Base-by-base conservation (phyloP, 2,797 vertebrate genomes). In the Neoniphon sammara region DNA sequence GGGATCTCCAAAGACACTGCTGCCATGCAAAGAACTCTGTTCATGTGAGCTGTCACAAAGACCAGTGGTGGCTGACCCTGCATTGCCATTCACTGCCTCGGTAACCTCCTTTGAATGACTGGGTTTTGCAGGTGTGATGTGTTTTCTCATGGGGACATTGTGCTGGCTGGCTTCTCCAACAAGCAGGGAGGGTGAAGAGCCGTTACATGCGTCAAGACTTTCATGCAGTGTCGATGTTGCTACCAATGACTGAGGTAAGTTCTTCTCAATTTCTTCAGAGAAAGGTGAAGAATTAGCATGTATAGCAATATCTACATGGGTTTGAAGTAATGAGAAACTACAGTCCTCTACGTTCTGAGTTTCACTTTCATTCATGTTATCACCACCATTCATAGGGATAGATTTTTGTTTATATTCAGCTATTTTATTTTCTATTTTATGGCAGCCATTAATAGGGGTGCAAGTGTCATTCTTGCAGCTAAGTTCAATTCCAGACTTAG, bases 121-220 rank as follows among this genome's bases (percentile, higher is more conserved):
- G 18, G 56, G 8, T n/a, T 17, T 34, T 56, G 25, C 59, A n/a
- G 20, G 14, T 54, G 46, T 61, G 14, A 8, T 44, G 7, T 5
- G 0, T 4, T 54, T 54, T 54, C 23, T 54, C 21, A 54, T 7
- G 2, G 9, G 23, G 5, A 7, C 17, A 57, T n/a, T 27, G 15
- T 46, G 44, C 15, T 14, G 11, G 39, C 44, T 17, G 44, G 44
- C 14, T 31, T 18, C 23, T 67, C 49, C 66, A 21, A 54, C 68
- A n/a, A 86, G 77, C n/a, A 88, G 56, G 63, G 84, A 83, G 27
- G 62, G 76, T 42, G 86, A 89, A 36, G 31, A 46, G 58, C 49
- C 57, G 42, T 68, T 68, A 55, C n/a, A n/a, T 9, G 52, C 55
- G 44, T 70, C 53, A 69, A 64, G 34, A 52, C 54, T 53, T 58